Evolutionary conservation across 2,113 vertebrate species (phyloP).

Genomic region (Delphinus delphis): DNA sequence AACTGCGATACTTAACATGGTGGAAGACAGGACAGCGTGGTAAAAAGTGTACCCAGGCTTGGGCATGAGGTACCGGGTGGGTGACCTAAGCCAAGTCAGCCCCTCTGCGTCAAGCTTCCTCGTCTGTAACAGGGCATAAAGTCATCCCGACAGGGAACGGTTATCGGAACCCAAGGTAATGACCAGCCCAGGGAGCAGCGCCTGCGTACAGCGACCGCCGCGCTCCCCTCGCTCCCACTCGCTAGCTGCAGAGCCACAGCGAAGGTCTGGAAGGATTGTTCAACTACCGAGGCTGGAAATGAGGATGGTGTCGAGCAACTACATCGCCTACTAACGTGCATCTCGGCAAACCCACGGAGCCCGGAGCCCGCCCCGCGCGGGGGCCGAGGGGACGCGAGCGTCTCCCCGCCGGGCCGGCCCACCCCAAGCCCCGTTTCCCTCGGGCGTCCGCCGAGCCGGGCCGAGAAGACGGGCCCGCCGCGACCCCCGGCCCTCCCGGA

Average conservation of each 20-base stretch:
- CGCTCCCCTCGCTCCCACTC: neutral
- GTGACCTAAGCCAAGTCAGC: neutral
- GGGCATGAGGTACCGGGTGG: neutral
- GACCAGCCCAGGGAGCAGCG: neutral
- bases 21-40: neutral
- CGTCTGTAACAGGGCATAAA: neutral
- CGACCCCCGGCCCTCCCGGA: neutral
- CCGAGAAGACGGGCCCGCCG: neutral
- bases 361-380: neutral
- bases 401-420: neutral
- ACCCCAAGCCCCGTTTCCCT: neutral
- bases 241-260: neutral
- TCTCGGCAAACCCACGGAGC: neutral
- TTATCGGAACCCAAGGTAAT: neutral
- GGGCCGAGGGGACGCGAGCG: neutral
- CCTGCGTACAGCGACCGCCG: neutral
- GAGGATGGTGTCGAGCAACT: neutral
- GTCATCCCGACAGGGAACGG: neutral
- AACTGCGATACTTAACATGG: neutral
- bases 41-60: neutral
- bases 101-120: neutral
- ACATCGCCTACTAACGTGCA: neutral
- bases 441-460: no score
- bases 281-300: fast-evolving
- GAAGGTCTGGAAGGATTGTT: neutral